phyloP scores from a whole-genome alignment of 2,888 invertebrate species.

The Holacanthella duospinosa region DNA sequence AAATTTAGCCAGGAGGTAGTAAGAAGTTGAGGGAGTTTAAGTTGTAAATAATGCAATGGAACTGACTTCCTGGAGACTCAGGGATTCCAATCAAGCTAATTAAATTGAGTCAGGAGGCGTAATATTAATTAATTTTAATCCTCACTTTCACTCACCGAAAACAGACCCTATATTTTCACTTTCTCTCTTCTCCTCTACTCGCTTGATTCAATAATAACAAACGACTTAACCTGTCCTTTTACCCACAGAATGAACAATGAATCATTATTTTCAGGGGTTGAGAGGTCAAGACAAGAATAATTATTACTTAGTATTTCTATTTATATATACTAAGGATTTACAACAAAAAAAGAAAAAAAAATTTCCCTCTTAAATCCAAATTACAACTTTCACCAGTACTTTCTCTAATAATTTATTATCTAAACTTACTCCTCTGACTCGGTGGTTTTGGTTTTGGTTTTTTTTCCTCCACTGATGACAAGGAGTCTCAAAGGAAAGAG shows the following conservation, averaged over 20 bases:
- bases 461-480: neutral
- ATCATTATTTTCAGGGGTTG: no score
- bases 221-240: neutral
- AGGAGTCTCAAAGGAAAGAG: neutral
- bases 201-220: neutral
- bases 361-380: no score
- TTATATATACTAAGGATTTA: no score
- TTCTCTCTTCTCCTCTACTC: neutral
- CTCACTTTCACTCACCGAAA: neutral
- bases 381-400: no score
- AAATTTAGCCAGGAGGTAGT: no score
- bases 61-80: neutral
- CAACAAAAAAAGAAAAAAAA: no score
- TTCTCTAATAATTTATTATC: no score
- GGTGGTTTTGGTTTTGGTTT: neutral
- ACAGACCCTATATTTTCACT: neutral
- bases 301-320: no score
- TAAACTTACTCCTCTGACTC: neutral
- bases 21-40: neutral
- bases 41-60: neutral
- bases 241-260: neutral
- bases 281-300: no score
- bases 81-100: constrained; percentile 14
- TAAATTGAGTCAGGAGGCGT: constrained; percentile 13
- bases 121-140: constrained; percentile 9